Base-by-base conservation (phyloP, 1,140 invertebrate species). In the Trigoniulus corallinus region DNA sequence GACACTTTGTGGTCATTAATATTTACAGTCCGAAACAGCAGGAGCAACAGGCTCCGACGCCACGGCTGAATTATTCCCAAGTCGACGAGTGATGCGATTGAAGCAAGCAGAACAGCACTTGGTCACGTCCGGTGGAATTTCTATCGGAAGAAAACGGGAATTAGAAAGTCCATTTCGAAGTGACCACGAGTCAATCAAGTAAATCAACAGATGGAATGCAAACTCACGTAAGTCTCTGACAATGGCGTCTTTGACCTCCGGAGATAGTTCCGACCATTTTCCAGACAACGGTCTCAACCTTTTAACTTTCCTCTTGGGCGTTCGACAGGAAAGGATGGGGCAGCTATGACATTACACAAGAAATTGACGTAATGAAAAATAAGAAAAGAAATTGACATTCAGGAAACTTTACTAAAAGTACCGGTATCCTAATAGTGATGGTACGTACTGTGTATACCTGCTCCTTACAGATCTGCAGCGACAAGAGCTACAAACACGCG, bases 41-140 rank as follows among this genome's bases (percentile, higher is more conserved):
- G 59, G 54, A 13, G 60, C 58, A 15, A 58, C 39, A 10, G 56
- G 61, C 52, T 65, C 64, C 27, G 57, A 60, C 12, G 60, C 56
- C 23, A 49, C 58, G 26, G 62, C 57, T 39, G 12, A 50, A 22
- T 62, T 62, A 15, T 59, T 64, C 3, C 68, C 69, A 26, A 92
- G 66, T 54, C 81, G 74, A 3, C 89, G 72, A 1, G 81, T 80
- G 52, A 97, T 91, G 37, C 89, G 76, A 65, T 89, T 94, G 67
- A 91, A 88, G 66, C 92, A 97, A 0, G 86, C 84, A 20, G 91
- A 84, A 64, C 92, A 97, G 64, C 89, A 94, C 63, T 91, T 92
- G 29, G 79, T 84, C 3, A 85, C 76, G 46, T 83, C 84, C 51
- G 76, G 76, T 18, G 88, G 83, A 60, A 95, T 84, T 70, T 92